These are phyloP conservation scores for Nannospalax galili DNA, from an alignment of 2,113 vertebrate species.

Conservation along the genomic window DNA sequence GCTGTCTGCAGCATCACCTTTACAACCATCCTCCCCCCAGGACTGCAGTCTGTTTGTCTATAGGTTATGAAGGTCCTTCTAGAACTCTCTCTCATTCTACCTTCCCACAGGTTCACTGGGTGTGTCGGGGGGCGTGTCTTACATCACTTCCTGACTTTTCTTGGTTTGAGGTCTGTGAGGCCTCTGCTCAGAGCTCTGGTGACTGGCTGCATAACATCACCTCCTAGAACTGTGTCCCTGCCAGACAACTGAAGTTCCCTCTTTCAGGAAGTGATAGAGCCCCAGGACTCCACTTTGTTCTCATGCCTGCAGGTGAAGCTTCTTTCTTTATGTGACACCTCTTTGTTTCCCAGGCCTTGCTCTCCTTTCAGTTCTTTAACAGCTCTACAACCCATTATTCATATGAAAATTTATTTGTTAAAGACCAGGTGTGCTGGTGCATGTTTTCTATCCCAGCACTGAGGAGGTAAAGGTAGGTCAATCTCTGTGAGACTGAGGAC, in stretches of 20 bases:
- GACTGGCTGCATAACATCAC: not conserved
- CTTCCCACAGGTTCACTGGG: not conserved
- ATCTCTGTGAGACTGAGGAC: too few species aligned
- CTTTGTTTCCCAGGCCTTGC: not conserved
- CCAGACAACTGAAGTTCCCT: not conserved
- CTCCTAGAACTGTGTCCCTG: not conserved
- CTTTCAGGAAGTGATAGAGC: not conserved
- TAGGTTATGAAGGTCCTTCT: not conserved
- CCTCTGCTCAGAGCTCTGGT: not conserved
- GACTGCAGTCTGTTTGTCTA: not conserved
- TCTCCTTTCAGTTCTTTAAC: not conserved
- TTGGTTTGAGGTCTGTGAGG: not conserved
- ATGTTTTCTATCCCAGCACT: too few species aligned
- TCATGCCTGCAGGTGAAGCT: too few species aligned
- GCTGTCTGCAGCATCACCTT: not conserved
- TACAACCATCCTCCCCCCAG: not conserved
- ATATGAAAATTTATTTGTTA: slow-evolving; percentile 12
- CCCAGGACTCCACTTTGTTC: not conserved
- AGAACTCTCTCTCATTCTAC: not conserved
- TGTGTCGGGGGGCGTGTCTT: too few species aligned
- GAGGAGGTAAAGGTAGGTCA: too few species aligned
- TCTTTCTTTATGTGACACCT: too few species aligned
- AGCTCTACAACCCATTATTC: not conserved
- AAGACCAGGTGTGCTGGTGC: not conserved
- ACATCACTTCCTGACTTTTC: not conserved